A percentile compares a stretch with the other conserved stretches of the same genome.
phyloP scores from a whole-genome alignment of 2,113 vertebrate genomes.

The Theristicus caerulescens region DNA sequence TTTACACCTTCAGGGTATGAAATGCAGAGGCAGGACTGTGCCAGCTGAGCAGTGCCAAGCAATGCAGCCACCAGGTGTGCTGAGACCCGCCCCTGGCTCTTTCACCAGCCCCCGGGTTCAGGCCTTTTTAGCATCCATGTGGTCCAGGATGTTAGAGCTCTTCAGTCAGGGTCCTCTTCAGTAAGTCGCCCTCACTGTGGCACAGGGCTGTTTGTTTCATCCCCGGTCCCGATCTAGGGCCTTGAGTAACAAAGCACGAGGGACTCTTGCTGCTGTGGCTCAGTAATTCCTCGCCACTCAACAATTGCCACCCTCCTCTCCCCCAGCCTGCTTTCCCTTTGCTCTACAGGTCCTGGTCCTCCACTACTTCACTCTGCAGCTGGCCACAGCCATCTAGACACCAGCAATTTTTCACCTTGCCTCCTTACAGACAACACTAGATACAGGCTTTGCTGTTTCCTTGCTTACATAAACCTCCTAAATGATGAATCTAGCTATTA shows the following conservation, averaged over 20 bases:
- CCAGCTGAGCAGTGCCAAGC: background rate
- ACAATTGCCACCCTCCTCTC: background rate
- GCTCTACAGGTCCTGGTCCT: background rate
- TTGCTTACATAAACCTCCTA: background rate
- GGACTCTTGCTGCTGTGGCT: background rate
- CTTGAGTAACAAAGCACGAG: background rate
- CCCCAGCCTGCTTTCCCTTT: background rate
- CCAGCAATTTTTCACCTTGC: background rate
- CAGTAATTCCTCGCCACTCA: background rate
- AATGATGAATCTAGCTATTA: background rate
- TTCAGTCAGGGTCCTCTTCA: background rate
- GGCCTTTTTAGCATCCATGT: background rate
- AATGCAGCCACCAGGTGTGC: accelerated
- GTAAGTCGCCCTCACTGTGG: background rate
- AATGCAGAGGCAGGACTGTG: background rate
- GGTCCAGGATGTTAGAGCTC: background rate
- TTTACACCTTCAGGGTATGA: background rate
- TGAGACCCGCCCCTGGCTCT: background rate
- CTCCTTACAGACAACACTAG: background rate
- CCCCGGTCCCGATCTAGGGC: background rate
- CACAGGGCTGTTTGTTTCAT: background rate
- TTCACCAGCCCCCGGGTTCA: background rate
- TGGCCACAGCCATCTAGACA: background rate
- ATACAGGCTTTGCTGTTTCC: background rate
- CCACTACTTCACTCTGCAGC: background rate